Base-by-base conservation (phyloP, 2,113 vertebrate genomes). In the Dasyurus viverrinus region DNA sequence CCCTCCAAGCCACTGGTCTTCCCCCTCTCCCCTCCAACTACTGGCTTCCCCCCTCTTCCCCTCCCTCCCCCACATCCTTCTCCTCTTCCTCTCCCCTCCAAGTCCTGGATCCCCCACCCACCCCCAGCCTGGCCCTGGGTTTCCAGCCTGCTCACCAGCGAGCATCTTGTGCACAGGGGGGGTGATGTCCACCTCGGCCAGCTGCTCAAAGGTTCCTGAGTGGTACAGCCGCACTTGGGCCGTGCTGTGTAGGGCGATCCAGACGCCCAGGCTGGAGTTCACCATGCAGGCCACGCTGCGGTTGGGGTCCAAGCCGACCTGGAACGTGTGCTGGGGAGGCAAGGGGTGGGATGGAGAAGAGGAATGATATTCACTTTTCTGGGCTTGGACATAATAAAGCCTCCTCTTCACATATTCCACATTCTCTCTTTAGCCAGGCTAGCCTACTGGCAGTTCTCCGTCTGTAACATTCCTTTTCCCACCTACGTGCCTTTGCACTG, bases 81-180 rank as follows among this genome's bases (percentile, higher is more conserved):
- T 9, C 9, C 50, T 52, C 9, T 52, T 52, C 50, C 9, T 11
- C 9, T 52, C 50, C 9, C 50, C 50, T 10, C 50, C 50, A 52
- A 11, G 9, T 11, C 8, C 50, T 52, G 50, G 50, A 2, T 76
- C 36, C 68, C 68, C 36, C 14, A 7, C 24, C 25, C 57, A 19
- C 24, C 91, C 91, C 47, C 14, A 22, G 42, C 16, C 14, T 42
- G 68, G 68, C 16, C 2, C 91, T 92, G 53, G 23, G 24, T 47
- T 26, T 46, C 47, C 4, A 12, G 90, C 24, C 11, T 7, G n/a
- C 91, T 55, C 36, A 99, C 99, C 99, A 94, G 99, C 99, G 0
- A 99, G 98, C 99, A 99, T 99, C 98, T 99, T 99, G 98, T 99
- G 99, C 93, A 99, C 99, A 0, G 99, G 99, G 0, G 99, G 99